Evolutionary conservation across 2,888 invertebrate species (phyloP).

Genomic region (Griposia aprilina): DNA sequence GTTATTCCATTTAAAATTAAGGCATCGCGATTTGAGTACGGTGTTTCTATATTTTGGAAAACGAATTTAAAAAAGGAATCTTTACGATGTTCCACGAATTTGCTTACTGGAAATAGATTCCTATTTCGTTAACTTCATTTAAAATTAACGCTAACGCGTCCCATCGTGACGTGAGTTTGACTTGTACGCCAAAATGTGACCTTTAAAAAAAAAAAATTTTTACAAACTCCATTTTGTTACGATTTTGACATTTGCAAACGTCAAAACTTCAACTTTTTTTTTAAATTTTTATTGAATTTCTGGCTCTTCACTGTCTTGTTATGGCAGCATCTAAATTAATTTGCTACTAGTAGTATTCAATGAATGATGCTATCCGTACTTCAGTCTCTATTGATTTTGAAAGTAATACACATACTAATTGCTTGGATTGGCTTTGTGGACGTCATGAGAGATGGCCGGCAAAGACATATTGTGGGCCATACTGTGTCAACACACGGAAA

Average conservation of each 20-base stretch:
- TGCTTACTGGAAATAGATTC: slow-evolving; percentile 8
- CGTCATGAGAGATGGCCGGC: not conserved
- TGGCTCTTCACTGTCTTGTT: not conserved
- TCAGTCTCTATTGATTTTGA: slow-evolving; percentile 15
- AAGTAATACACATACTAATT: slow-evolving; percentile 6
- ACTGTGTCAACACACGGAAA: not conserved
- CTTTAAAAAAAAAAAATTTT: not conserved
- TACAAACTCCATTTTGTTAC: not conserved
- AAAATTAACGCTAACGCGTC: not conserved
- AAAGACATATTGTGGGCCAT: not conserved
- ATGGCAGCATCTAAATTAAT: not conserved
- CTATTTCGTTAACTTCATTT: not conserved
- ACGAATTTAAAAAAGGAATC: not conserved
- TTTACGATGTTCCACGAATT: not conserved
- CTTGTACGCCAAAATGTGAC: not conserved
- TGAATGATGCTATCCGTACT: not conserved
- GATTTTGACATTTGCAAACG: not conserved
- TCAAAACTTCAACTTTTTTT: no score
- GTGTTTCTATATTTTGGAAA: not conserved
- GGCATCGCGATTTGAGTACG: not conserved
- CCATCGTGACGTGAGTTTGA: not conserved
- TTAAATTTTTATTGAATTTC: not conserved
- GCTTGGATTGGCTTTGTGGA: slow-evolving; percentile 10
- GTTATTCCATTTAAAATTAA: slow-evolving; percentile 24
- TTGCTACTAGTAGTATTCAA: not conserved